Evolutionary conservation across 1,140 invertebrate genomes (phyloP), one percentile per base, ranked within the genome.

Genomic region (Drosophila biarmipes): DNA sequence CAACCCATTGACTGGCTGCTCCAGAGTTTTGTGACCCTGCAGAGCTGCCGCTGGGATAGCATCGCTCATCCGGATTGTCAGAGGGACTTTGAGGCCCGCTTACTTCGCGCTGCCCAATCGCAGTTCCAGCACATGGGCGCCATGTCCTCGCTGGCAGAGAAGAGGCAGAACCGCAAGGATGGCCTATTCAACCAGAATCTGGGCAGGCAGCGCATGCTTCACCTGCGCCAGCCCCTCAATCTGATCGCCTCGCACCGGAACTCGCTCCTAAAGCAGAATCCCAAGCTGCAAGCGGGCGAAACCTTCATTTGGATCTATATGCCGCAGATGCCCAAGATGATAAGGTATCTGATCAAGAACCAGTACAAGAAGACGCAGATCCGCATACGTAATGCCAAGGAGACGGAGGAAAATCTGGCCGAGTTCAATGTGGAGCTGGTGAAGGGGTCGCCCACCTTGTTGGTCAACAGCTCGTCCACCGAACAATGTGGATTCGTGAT

Each of bases 241-340:
- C 35, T 62, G 12, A 42, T 81, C 3, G 2, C 17, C 0, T 61
- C 64, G 0, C 78, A 80, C 43, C 42, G 43, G 11, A 35, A n/a
- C 7, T 17, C 21, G 2, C 14, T 67, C 0, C 1, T 72, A 12
- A 17, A 7, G 1, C 52, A 73, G 0, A 35, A 34, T 24, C 21
- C 37, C 0, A 0, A 56, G 4, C 38, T 75, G 14, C 0, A 24
- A 3, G 4, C 19, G 0, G 78, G 61, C 4, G 78, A 80, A 27
- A 73, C 78, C 6, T 76, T 80, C n/a, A 42, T 80, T 6, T 81
- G 73, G 73, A 54, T 69, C 6, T 81, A 81, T n/a, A 51, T 81
- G 73, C 73, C 78, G 1, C 48, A 73, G 12, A 34, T 53, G 15
- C 61, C 57, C 3, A 48, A 45, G 17, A 37, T 81, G 4, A 8